Evolutionary conservation across 1,140 invertebrate genomes (phyloP).

Genomic region (Procambarus clarkii): DNA sequence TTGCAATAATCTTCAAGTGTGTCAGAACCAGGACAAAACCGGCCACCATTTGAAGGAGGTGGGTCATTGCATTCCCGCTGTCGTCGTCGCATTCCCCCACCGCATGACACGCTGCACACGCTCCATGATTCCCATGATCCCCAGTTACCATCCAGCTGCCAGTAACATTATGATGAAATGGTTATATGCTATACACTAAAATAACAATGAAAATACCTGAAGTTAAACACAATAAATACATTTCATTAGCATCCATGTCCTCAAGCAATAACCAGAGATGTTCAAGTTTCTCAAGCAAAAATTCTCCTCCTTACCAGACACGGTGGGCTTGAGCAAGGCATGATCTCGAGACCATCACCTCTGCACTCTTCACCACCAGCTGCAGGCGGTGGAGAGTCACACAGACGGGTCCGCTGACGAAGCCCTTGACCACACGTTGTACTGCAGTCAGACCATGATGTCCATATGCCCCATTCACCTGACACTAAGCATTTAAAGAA

Average conservation of each 20-base stretch:
- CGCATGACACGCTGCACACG: constrained; percentile 85
- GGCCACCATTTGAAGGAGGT: constrained; percentile 77
- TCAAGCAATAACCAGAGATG: too few species aligned
- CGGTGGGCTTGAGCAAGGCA: constrained; percentile 77
- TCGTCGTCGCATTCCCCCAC: constrained; percentile 80
- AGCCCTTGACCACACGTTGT: constrained; percentile 84
- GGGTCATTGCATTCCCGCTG: constrained; percentile 82
- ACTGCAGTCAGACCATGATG: constrained; percentile 87
- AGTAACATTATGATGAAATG: not conserved
- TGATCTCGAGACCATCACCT: constrained; percentile 73
- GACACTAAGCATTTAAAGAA: constrained; percentile 41
- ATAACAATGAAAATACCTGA: too few species aligned
- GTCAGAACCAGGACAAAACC: constrained; percentile 74
- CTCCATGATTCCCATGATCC: constrained; percentile 90
- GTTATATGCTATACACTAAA: not conserved
- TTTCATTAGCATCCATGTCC: too few species aligned
- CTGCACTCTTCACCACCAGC: constrained; percentile 63
- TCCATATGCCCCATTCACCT: constrained; percentile 89
- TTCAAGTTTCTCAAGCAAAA: not conserved
- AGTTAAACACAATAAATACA: too few species aligned
- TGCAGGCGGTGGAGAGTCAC: constrained; percentile 61
- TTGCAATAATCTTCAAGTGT: constrained; percentile 71
- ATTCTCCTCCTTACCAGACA: constrained; percentile 76
- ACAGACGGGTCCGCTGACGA: constrained; percentile 78
- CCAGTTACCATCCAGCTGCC: constrained; percentile 80